Percentiles rank a stretch among this genome's conserved stretches.
Evolutionary conservation across 2,888 invertebrate genomes (phyloP).

Genomic region (Ferrisia virgata): DNA sequence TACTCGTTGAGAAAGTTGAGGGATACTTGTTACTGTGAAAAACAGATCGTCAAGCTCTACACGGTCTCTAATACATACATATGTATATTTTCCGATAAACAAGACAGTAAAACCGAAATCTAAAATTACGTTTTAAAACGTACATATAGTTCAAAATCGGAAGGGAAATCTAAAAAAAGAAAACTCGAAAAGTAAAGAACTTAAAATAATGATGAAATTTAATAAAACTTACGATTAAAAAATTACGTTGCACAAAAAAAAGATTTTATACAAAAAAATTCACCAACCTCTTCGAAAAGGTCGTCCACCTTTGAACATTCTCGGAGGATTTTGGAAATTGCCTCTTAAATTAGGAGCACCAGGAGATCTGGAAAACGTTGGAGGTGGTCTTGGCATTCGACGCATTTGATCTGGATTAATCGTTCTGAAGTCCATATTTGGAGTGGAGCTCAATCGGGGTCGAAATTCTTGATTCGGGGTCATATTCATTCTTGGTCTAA

Average conservation of each 20-base stretch:
- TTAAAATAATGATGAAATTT: slow-evolving; percentile 2
- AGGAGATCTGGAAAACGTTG: background rate
- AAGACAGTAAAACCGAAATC: background rate
- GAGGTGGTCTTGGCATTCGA: background rate
- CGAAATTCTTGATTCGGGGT: background rate
- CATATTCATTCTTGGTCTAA: background rate
- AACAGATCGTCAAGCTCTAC: background rate
- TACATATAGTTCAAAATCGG: background rate
- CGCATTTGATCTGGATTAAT: slow-evolving; percentile 11
- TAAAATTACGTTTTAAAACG: slow-evolving; percentile 17
- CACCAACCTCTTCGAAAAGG: slow-evolving; percentile 24
- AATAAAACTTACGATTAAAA: slow-evolving; percentile 3
- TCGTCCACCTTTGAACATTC: slow-evolving; percentile 30
- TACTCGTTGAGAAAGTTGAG: background rate
- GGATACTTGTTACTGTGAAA: background rate
- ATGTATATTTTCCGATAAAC: background rate
- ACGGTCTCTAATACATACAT: background rate
- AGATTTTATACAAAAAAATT: background rate
- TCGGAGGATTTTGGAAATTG: slow-evolving; percentile 34
- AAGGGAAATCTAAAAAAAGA: background rate
- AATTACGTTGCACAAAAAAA: background rate
- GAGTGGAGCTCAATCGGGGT: background rate
- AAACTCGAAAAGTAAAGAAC: background rate
- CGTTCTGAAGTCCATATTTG: background rate
- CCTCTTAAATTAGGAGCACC: background rate